These are phyloP conservation scores for Brachyistius frenatus DNA, from an alignment of 2,113 vertebrate species.

Conservation along the genomic window DNA sequence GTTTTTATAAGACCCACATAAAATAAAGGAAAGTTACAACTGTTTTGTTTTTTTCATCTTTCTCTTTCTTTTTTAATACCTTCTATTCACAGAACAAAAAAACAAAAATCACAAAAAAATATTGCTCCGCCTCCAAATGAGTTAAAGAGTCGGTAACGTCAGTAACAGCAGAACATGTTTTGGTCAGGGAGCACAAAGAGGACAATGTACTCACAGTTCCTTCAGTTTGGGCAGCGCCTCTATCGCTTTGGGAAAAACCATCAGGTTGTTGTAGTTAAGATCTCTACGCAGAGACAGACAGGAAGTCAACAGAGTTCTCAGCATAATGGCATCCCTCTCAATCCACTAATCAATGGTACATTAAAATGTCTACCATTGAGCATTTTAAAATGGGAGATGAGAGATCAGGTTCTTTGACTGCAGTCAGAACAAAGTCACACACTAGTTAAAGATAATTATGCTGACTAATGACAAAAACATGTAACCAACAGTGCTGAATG, in stretches of 20 bases:
- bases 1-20: not conserved
- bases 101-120: no score
- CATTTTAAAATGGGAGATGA: not conserved
- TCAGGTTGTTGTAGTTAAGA: constrained; percentile 96
- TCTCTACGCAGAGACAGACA: constrained; percentile 84
- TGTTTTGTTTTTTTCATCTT: no score
- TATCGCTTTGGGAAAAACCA: constrained; percentile 94
- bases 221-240: constrained; percentile 93
- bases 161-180: constrained; percentile 1
- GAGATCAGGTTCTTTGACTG: not conserved
- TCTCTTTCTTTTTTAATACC: no score
- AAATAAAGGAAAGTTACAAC: not conserved
- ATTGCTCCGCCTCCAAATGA: no score
- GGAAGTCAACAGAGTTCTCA: constrained; percentile 32
- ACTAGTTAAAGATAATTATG: no score
- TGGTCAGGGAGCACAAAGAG: not conserved
- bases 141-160: not conserved
- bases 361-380: not conserved
- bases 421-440: no score
- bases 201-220: constrained; percentile 91
- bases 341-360: not conserved
- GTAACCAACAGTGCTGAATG: no score
- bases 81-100: no score
- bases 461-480: no score
- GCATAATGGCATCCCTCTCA: not conserved